A percentile compares a stretch with the other conserved stretches of the same genome.
phyloP scores from a whole-genome alignment of 2,113 vertebrate genomes.

The Clupea harengus region DNA sequence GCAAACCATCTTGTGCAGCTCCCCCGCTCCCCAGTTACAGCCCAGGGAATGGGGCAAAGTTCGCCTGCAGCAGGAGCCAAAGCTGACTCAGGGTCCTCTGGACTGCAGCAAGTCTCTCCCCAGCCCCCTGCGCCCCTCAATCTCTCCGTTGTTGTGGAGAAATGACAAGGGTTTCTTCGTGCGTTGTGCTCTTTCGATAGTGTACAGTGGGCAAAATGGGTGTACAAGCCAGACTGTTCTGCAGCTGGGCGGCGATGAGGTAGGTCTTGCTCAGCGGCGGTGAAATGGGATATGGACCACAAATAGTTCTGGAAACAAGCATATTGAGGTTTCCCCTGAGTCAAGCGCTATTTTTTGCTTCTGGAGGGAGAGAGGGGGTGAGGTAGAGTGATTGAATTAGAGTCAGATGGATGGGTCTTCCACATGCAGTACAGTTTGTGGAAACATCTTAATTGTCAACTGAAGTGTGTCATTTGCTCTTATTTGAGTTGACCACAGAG shows the following conservation, averaged over 20 bases:
- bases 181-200: not conserved
- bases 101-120: not conserved
- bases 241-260: not conserved
- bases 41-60: not conserved
- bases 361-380: not conserved
- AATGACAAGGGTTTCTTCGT: not conserved
- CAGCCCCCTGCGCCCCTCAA: not conserved
- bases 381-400: not conserved
- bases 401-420: not conserved
- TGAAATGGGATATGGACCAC: constrained; percentile 10
- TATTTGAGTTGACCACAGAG: not conserved
- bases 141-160: not conserved
- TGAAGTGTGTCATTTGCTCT: constrained; percentile 7
- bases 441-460: constrained; percentile 5
- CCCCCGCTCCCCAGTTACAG: not conserved
- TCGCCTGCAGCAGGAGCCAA: not conserved
- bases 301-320: constrained; percentile 14
- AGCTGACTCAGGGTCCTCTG: not conserved
- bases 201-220: not conserved
- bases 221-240: not conserved
- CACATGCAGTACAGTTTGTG: not conserved
- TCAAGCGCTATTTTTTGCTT: constrained; percentile 1
- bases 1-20: constrained; percentile 28
- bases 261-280: not conserved
- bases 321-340: constrained; percentile 7